A percentile compares a stretch with the other conserved stretches of the same genome.
These are phyloP conservation scores for Panurus biarmicus DNA, from an alignment of 2,113 vertebrate species.

Conservation along the genomic window DNA sequence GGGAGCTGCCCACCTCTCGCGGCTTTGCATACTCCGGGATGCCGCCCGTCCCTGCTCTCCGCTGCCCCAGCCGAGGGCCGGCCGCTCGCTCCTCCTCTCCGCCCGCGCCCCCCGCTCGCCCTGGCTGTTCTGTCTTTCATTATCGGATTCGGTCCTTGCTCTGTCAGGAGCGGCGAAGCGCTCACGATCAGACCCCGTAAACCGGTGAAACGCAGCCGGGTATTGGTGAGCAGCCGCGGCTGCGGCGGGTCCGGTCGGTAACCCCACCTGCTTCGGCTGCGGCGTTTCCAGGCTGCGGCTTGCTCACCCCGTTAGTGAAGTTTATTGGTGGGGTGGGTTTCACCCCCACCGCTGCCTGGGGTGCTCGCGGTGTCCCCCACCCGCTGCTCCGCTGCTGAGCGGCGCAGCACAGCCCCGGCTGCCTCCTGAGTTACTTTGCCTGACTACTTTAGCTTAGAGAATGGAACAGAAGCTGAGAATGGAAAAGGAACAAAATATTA, in stretches of 20 bases:
- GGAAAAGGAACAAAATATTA: neutral
- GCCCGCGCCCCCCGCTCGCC: rapidly evolving
- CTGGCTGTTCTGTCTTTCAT: neutral
- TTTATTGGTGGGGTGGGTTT: neutral
- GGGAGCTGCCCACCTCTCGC: no score
- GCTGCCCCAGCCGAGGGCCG: neutral
- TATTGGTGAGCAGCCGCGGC: neutral
- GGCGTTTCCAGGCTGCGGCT: neutral
- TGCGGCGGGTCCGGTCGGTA: neutral
- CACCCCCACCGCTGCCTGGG: rapidly evolving
- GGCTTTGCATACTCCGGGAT: neutral
- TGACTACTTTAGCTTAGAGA: neutral
- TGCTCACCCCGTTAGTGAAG: neutral
- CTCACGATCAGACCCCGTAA: neutral
- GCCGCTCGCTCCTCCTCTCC: neutral
- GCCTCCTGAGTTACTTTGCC: neutral
- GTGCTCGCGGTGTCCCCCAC: no score
- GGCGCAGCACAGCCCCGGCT: no score
- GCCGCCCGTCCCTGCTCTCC: neutral
- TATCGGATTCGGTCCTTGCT: neutral
- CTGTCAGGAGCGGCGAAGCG: neutral
- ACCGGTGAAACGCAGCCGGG: neutral
- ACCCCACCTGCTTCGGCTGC: no score
- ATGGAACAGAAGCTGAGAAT: neutral
- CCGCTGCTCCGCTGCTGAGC: neutral